phyloP scores from a whole-genome alignment of 2,888 invertebrate genomes.

The Erannis defoliaria region DNA sequence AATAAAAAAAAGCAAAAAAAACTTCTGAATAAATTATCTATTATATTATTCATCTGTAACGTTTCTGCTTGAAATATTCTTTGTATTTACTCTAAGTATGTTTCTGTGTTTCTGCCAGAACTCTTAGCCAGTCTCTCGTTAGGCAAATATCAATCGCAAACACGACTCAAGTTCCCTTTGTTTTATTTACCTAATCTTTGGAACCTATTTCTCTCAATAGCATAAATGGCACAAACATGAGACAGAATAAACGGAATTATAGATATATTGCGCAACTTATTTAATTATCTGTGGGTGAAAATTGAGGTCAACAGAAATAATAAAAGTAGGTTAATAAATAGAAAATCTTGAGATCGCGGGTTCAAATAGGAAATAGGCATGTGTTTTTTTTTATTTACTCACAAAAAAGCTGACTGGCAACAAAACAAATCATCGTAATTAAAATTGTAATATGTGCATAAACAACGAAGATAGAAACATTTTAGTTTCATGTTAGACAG shows the following conservation, averaged over 20 bases:
- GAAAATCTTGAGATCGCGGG: no score
- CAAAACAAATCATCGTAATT: no score
- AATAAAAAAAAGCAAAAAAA: no score
- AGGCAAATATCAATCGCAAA: slow-evolving; percentile 7
- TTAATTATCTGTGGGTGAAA: slow-evolving; percentile 2
- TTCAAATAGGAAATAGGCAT: no score
- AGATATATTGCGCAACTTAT: slow-evolving; percentile 2
- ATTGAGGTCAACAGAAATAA: background rate
- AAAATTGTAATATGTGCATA: no score
- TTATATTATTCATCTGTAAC: background rate
- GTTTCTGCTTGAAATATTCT: background rate
- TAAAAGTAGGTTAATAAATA: background rate
- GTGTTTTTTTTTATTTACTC: no score
- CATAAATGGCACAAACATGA: background rate
- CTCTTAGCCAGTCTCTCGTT: background rate
- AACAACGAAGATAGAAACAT: no score
- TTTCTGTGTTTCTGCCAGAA: background rate
- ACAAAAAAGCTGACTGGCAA: no score
- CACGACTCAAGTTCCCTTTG: background rate
- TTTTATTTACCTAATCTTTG: slow-evolving; percentile 5
- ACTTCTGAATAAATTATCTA: background rate
- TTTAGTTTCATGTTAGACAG: no score
- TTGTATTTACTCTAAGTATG: background rate
- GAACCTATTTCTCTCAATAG: background rate
- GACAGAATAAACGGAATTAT: slow-evolving; percentile 1